Conservation (phyloP, 2,797 vertebrate genomes). For the Heterohyrax brucei region DNA sequence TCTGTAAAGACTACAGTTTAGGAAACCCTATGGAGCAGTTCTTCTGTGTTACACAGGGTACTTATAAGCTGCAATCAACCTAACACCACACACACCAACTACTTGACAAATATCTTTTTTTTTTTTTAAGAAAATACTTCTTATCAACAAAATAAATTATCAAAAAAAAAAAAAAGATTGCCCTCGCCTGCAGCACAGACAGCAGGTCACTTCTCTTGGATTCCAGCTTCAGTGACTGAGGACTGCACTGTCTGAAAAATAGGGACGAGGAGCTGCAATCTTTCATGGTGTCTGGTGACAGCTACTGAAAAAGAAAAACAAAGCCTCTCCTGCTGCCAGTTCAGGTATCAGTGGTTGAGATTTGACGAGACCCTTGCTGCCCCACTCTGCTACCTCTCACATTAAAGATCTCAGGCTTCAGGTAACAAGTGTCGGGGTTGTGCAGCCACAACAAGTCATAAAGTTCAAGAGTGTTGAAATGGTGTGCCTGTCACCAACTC, state of each 20-base stretch:
- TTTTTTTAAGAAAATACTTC: background rate
- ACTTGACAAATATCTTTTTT: background rate
- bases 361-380: constrained; percentile 36
- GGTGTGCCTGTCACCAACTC: constrained; percentile 19
- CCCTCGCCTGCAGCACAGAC: background rate
- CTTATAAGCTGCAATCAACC: too few species aligned
- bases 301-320: constrained; percentile 36
- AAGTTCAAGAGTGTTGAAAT: background rate
- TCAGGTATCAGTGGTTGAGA: constrained; percentile 13
- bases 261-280: background rate
- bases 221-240: background rate
- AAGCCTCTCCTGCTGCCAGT: constrained; percentile 41
- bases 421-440: background rate
- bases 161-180: background rate
- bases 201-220: background rate
- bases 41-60: too few species aligned
- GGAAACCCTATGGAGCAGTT: too few species aligned
- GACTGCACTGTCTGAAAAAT: background rate
- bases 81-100: background rate
- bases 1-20: too few species aligned
- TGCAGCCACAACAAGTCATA: background rate
- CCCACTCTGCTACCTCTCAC: constrained; percentile 26
- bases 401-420: constrained; percentile 44
- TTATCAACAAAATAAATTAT: too few species aligned
- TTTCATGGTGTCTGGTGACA: constrained; percentile 68